phyloP scores from a whole-genome alignment of 2,113 vertebrate genomes.

The Chiloscyllium plagiosum region DNA sequence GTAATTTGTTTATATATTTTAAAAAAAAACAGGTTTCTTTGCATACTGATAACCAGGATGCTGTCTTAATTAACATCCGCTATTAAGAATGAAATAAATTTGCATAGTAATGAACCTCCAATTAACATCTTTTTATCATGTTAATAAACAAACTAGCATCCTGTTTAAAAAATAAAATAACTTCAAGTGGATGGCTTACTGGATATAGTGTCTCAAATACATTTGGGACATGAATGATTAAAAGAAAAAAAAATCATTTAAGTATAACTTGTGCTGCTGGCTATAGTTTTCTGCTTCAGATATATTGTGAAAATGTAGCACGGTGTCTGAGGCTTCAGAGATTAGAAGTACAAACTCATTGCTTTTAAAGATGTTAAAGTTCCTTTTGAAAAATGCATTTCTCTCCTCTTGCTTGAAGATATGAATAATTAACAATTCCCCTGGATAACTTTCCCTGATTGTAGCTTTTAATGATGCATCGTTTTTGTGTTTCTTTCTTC shows the following conservation, averaged over 20 bases:
- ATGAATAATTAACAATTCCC: slow-evolving; percentile 33
- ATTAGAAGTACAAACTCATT: slow-evolving; percentile 28
- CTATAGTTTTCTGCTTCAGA: slow-evolving; percentile 16
- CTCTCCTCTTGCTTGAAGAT: not conserved
- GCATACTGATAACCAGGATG: not conserved
- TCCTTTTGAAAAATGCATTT: slow-evolving; percentile 27
- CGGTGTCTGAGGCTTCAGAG: slow-evolving; percentile 13
- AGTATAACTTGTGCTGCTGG: not conserved
- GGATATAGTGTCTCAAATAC: not conserved
- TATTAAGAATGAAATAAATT: slow-evolving; percentile 62
- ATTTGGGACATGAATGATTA: not conserved
- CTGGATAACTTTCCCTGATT: not conserved
- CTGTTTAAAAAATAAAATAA: slow-evolving; percentile 21
- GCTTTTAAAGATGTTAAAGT: not conserved
- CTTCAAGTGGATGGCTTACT: not conserved
- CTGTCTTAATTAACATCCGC: slow-evolving; percentile 46
- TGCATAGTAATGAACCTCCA: slow-evolving; percentile 65
- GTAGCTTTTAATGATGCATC: too few species aligned
- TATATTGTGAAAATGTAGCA: not conserved
- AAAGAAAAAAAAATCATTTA: not conserved
- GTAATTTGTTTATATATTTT: not conserved
- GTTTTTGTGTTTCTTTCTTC: not conserved
- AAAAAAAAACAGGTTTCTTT: not conserved
- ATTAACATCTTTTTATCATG: slow-evolving; percentile 53
- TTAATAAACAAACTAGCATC: slow-evolving; percentile 38